Conservation (phyloP, 2,888 invertebrate species). For the Zelleria hepariella region DNA sequence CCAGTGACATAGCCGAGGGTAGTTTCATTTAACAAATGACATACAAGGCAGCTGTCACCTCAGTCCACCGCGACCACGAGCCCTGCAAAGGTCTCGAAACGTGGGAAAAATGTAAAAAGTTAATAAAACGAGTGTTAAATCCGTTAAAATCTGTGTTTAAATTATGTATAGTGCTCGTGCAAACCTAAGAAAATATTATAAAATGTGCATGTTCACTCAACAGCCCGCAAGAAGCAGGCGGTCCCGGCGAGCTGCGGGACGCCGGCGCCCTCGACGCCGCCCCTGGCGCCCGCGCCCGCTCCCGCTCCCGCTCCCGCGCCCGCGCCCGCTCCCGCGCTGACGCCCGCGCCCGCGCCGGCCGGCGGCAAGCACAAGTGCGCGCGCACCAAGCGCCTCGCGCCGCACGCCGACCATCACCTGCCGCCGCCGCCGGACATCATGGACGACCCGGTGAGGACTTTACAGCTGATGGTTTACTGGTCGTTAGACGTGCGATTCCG, state of each 20-base stretch:
- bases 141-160: too few species aligned
- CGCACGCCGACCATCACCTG: slow-evolving; percentile 60
- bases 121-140: too few species aligned
- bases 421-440: slow-evolving; percentile 46
- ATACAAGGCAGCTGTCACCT: too few species aligned
- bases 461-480: too few species aligned
- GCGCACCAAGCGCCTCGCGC: slow-evolving; percentile 55
- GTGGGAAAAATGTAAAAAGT: too few species aligned
- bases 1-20: too few species aligned
- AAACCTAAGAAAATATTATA: too few species aligned
- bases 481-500: too few species aligned
- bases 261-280: slow-evolving; percentile 12
- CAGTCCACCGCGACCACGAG: too few species aligned
- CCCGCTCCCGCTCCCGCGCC: slow-evolving; percentile 7
- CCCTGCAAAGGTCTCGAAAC: too few species aligned
- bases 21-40: too few species aligned
- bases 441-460: background rate
- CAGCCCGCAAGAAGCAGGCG: slow-evolving; percentile 2
- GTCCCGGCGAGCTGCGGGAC: slow-evolving; percentile 14
- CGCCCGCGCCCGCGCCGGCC: slow-evolving; percentile 27
- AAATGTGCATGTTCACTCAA: background rate
- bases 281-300: slow-evolving; percentile 16
- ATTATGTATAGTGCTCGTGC: too few species aligned
- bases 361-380: slow-evolving; percentile 53
- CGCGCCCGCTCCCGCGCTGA: slow-evolving; percentile 40